Evolutionary conservation across 2,888 invertebrate species (phyloP), one percentile per base, ranked within the genome.

Genomic region (Heliconius cydno): DNA sequence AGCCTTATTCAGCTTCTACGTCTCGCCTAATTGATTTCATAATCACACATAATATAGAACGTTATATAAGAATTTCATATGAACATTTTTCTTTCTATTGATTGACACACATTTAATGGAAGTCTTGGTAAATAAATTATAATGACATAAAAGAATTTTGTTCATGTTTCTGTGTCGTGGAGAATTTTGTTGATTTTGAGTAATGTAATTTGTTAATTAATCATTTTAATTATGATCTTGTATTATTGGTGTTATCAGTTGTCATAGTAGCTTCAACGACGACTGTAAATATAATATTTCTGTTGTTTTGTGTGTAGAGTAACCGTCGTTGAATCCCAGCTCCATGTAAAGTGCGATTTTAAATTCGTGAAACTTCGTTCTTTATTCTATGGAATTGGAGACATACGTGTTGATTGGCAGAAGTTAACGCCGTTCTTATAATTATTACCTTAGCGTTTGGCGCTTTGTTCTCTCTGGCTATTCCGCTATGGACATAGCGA

Each of bases 1-100:
- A 75, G 41, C 75, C 65, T 41, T 63, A 65, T 41, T n/a, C 19
- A 12, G 63, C 65, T 38, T 65, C 75, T 28, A 63, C 75, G 65
- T 75, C 75, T 75, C 75, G 65, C 41, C 65, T 75, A 75, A 75
- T 75, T 75, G 75, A 75, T 75, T 75, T 63, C 75, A 75, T 75
- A 65, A 65, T 65, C 65, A 65, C 65, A 75, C 65, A 75, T 75
- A 75, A 63, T 74, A 60, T 65, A 41, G 25, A 30, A 34, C 57
- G 22, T 46, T 52, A 30, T 52, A 34, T 41, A 68, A 65, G 63
- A 65, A 65, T 75, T 75, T 65, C 38, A 41, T 75, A 63, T 65
- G 41, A 75, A 65, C 6, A 41, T 65, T 75, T 63, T 75, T 41
- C 22, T 41, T 28, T 12, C 34, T 12, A 57, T 72, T 63, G 65